Percentiles rank a stretch among this genome's conserved stretches.
Conservation (phyloP, 2,797 vertebrate species). For the Tympanoctomys barrerae region DNA sequence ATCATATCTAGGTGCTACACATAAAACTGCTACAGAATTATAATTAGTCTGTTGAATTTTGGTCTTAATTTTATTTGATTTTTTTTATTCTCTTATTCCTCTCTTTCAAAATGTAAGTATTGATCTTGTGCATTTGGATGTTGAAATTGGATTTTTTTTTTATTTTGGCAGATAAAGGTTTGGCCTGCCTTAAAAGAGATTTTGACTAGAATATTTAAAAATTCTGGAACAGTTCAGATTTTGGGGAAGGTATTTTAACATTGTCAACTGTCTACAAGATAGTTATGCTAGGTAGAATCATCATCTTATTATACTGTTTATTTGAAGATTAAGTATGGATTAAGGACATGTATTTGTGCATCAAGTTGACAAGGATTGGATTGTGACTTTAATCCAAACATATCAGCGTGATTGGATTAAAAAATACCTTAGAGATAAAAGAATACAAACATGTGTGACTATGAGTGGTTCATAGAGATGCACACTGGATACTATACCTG, state of each 20-base stretch:
- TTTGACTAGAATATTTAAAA: not conserved
- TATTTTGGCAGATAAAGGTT: not conserved
- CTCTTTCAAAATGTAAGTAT: not conserved
- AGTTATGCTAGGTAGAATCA: not conserved
- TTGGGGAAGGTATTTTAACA: not conserved
- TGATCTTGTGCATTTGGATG: not conserved
- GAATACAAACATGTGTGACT: not conserved
- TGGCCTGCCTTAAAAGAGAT: not conserved
- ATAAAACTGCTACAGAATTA: not conserved
- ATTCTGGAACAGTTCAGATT: not conserved
- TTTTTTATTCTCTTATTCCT: not conserved
- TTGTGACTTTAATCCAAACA: not conserved
- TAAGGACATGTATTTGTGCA: not conserved
- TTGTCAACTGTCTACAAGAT: not conserved
- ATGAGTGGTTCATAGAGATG: not conserved
- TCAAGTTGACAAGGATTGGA: not conserved
- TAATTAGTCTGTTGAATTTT: not conserved
- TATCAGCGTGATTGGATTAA: not conserved
- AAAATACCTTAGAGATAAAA: not conserved
- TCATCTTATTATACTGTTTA: not conserved
- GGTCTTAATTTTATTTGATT: not conserved
- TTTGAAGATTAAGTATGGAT: not conserved
- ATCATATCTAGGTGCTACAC: not conserved
- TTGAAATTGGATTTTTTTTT: not conserved
- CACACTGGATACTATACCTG: not conserved